phyloP scores from a whole-genome alignment of 2,888 invertebrate genomes.

The Halocaridina rubra region DNA sequence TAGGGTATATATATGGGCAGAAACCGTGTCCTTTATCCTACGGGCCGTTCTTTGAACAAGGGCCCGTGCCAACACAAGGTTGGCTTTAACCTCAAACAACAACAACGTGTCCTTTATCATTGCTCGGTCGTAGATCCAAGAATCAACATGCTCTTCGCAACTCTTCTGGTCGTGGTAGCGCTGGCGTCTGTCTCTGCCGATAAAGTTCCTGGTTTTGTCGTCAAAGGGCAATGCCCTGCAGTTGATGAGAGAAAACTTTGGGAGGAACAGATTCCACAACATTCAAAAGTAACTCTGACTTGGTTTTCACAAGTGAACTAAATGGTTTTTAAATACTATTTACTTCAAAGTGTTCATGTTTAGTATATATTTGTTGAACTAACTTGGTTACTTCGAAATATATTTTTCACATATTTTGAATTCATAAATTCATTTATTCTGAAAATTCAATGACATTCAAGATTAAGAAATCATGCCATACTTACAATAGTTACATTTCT shows the following conservation, averaged over 20 bases:
- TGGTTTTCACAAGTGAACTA: no score
- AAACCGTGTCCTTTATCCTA: no score
- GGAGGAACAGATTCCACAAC: neutral
- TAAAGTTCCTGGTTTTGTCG: conserved; percentile 7
- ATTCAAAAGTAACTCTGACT: neutral
- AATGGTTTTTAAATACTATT: no score
- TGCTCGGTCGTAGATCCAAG: no score
- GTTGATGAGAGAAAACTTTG: neutral
- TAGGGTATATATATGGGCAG: no score
- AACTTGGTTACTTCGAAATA: neutral
- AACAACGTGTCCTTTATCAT: no score
- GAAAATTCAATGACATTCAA: neutral
- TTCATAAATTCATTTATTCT: neutral
- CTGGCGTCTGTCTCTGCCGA: neutral
- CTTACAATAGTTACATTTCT: no score
- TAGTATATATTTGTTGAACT: neutral
- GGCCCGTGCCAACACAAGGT: no score
- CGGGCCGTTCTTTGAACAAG: no score
- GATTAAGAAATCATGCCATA: neutral
- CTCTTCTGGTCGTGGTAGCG: neutral
- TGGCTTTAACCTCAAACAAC: no score
- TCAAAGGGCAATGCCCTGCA: neutral
- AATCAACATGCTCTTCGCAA: no score
- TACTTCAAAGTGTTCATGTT: no score
- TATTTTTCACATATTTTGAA: neutral